Base-by-base conservation (phyloP, 2,888 invertebrate species). In the Linnaemya vulpina region DNA sequence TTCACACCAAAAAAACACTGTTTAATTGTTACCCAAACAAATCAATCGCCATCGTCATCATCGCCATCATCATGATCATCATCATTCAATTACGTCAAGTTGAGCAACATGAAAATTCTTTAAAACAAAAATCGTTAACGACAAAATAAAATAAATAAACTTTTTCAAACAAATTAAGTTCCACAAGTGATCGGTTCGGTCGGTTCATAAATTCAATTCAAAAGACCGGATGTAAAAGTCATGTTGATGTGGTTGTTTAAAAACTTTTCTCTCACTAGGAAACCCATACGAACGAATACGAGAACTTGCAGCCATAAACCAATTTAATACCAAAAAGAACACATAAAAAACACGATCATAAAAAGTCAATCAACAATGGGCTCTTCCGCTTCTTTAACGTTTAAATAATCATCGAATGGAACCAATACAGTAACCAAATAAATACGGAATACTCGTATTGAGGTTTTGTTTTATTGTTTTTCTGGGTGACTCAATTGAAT, bases 371-470 rank as follows among this genome's bases (percentile, higher is more conserved):
- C 87, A 88, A 88, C 88, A 88, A 88, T 87, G 86, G 86, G n/a
- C n/a, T 86, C 87, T 88, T 88, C 88, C 88, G 88, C 87, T 88
- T 84, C 79, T 78, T 87, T 81, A 74, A 68, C 83, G 83, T 83
- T 83, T 82, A 83, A 86, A 89, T 90, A 90, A 91, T 91, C 91
- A 91, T 91, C 91, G 91, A 91, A 91, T 91, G 91, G 91, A 91
- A 91, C 90, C 90, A 90, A 91, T 91, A 90, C 73, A 58, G 43
- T 40, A 43, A 25, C 51, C 22, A 68, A 63, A 58, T 25, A 46
- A 53, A 38, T 67, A 68, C 15, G 55, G 22, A 46, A 4, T 51
- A 9, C 10, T 51, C 20, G 67, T 68, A 43, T 71, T 22, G 25
- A 71, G 43, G 30, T 75, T 77, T n/a, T 15, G 49, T 74, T 60